Evolutionary conservation across 1,140 invertebrate species (phyloP), one percentile per base, ranked within the genome.

Genomic region (Drosophila nigrodunni): DNA sequence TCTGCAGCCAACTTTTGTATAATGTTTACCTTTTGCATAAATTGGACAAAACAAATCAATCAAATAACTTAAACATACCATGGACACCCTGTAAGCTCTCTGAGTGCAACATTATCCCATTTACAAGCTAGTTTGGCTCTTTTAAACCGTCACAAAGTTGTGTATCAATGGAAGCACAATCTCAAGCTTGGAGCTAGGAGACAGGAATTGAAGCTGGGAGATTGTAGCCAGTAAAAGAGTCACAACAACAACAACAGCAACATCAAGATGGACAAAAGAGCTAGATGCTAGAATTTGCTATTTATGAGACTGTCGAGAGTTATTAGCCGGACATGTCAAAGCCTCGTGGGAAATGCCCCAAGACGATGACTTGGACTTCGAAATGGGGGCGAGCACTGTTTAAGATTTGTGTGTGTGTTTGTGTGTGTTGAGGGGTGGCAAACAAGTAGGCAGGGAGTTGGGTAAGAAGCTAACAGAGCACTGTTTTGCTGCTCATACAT

Each of bases 241-340:
- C 54, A 50, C 57, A 66, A 30, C 62, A 66, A 65, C 72, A 65
- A 25, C 35, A 65, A 50, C 64, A 64, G 15, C 21, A 69, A 62
- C 68, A 74, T 76, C 70, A 80, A 85, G 68, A 55, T 13, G 8
- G 10, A 11, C 11, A 13, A 2, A 15, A 11, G 6, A 47, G 58
- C 7, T 25, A 10, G 18, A 34, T 49, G 21, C 37, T 8, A 80
- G 75, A 85, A 91, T 91, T 91, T 87, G 77, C 79, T 91, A 91
- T 91, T 91, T 91, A 91, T 91, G 89, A 91, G 89, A 91, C 89
- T 91, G 89, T 85, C 85, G 89, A 91, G 89, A 91, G 89, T 91
- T 91, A 91, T 91, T 91, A 91, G 89, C 89, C 82, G 89, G 89
- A 89, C 89, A 91, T 91, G 85, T 82, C 58, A 79, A 81, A 68